These are phyloP conservation scores for Malurus leucopterus DNA, from an alignment of 2,797 vertebrate species.

Conservation along the genomic window DNA sequence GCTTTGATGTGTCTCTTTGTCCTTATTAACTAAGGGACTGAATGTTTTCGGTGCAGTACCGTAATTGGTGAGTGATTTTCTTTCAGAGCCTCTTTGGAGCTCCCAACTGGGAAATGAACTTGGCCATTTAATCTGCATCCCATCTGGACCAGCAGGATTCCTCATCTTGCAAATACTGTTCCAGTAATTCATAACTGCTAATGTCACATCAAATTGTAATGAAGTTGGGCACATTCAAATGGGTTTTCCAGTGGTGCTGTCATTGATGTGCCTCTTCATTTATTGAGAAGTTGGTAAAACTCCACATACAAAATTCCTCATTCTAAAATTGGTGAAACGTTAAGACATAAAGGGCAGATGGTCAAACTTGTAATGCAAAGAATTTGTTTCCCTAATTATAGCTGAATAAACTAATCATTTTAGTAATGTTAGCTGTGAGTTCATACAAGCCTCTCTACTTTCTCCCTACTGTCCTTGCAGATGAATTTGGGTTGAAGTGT, in stretches of 20 bases:
- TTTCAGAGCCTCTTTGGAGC: neutral
- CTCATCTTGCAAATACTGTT: neutral
- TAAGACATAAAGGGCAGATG: neutral
- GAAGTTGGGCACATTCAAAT: neutral
- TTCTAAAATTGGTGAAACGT: neutral
- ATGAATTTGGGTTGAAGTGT: neutral
- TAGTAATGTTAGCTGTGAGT: neutral
- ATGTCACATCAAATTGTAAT: neutral
- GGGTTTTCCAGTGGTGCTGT: neutral
- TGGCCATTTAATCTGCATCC: neutral
- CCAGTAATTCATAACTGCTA: neutral
- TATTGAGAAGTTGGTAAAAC: neutral
- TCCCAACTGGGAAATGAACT: neutral
- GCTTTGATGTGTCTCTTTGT: neutral
- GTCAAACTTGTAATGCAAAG: neutral
- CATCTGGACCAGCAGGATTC: neutral
- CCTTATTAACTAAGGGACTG: neutral
- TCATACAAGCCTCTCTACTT: neutral
- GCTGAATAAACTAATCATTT: neutral
- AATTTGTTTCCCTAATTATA: neutral
- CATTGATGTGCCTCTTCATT: neutral
- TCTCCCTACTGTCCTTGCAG: neutral
- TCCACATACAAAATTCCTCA: neutral
- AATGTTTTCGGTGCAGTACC: neutral
- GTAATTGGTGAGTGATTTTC: neutral